Base-by-base conservation (phyloP, 2,888 invertebrate species). In the Meandrusa payeni region DNA sequence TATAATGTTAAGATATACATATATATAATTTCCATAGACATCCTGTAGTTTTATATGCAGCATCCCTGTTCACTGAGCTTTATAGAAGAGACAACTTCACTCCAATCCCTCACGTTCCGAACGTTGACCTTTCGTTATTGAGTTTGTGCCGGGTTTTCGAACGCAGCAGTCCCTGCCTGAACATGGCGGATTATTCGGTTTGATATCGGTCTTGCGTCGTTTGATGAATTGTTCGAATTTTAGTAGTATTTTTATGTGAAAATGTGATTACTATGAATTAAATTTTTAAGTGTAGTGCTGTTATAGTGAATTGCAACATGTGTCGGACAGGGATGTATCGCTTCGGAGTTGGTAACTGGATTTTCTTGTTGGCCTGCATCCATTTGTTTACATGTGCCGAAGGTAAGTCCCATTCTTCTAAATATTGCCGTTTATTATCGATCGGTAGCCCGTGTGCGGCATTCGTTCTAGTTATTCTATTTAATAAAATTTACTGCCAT, bases 351-450 rank as follows among this genome's bases (percentile, higher is more conserved):
- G 77, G 76, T 71, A 83, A 82, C 79, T 87, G 86, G 85, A 85
- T 88, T 69, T 83, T 82, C 71, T 78, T 87, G 77, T 59, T 80
- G 59, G 75, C 67, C 68, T 70, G 71, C 58, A 59, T 78, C 59
- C 73, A 79, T 78, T 87, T 88, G 87, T 88, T 88, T 88, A 88
- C 88, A 80, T 83, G 78, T 67, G 81, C 68, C 69, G 77, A 87
- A 88, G 88, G 88, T 88, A 74, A 81, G 81, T 66, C 64, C 68
- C 71, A 73, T 76, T 68, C 66, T 60, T 65, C 73, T 69, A 79
- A 81, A 81, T 80, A 82, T 74, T 74, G 59, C 62, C 62, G 70
- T 75, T 71, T 72, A 69, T 54, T 72, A 81, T 79, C 69, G 76
- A 82, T 82, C 76, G 64, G 51, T 43, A 57, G 52, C 43, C 31